phyloP scores from a whole-genome alignment of 2,797 vertebrate species.

The Squalus acanthias region DNA sequence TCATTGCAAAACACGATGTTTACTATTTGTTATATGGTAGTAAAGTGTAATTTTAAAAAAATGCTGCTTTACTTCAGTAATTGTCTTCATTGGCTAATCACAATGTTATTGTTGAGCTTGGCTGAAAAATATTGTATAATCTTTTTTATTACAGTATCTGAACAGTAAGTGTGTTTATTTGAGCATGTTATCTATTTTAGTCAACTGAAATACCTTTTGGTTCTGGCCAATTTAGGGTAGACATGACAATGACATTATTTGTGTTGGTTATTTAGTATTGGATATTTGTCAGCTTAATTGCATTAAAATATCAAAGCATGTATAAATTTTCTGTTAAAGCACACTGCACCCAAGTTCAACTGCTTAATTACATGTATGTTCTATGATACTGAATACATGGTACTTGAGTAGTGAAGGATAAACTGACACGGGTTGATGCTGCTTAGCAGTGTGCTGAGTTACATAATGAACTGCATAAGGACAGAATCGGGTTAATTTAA shows the following conservation, averaged over 20 bases:
- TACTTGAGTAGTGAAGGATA: background rate
- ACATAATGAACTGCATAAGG: background rate
- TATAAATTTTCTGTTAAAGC: background rate
- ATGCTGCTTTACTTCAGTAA: background rate
- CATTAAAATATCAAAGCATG: background rate
- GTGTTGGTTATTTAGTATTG: background rate
- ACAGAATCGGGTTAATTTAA: constrained; percentile 20
- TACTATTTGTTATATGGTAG: background rate
- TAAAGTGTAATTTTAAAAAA: background rate
- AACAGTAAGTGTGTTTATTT: background rate
- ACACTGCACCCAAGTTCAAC: background rate
- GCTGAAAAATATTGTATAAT: background rate
- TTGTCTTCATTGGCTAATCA: background rate
- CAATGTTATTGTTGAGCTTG: background rate
- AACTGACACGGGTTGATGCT: background rate
- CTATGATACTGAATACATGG: background rate
- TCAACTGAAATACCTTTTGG: background rate
- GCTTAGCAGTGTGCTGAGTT: background rate
- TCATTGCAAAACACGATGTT: background rate
- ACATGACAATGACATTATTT: background rate
- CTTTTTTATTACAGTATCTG: background rate
- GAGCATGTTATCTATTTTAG: background rate
- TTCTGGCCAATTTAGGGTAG: background rate
- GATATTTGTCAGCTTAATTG: background rate
- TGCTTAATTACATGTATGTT: background rate